Base-by-base conservation (phyloP, 1,140 invertebrate genomes). In the Sitodiplosis mosellana region DNA sequence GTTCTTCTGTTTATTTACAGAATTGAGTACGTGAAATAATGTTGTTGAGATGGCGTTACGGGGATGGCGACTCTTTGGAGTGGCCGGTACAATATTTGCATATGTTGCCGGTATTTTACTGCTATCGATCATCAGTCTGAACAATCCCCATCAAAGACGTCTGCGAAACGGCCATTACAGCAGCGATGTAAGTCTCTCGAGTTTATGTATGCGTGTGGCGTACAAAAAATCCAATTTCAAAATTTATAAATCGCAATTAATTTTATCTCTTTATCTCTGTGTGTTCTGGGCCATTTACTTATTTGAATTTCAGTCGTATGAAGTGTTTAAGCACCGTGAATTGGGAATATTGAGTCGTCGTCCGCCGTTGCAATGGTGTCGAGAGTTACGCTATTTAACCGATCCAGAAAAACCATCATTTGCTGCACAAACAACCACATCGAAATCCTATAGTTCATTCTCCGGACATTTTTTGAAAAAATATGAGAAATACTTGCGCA, bases 81-180 rank as follows among this genome's bases (percentile, higher is more conserved):
- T 73, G 49, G 69, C 66, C 49, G 54, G 65, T 51, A 58, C 71
- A 49, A 60, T 74, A 49, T 58, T 68, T 51, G 56, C 71, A 38
- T 74, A 75, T 54, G 59, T 75, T 49, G 63, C 63, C 44, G 71
- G 71, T 36, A 69, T 74, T 14, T 56, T 75, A 14, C 59, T 74
- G 50, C 60, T 75, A 22, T 73, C 73, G 40, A 67, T 71, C 27
- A 65, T 73, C 46, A 72, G 71, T 51, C 58, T 74, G 36, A 69
- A 72, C 50, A 69, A 70, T 48, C 60, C 69, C 45, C 58, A 60
- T 54, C 59, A 56, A 49, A 60, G 57, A 56, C 55, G 55, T 45
- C 51, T 51, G 36, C 53, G 52, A 41, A 58, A 53, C 51, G 56
- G 11, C 18, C 33, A 56, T 42, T 54, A 56, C 18, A 60, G 58